Conservation (phyloP, 2,888 invertebrate genomes). For the Hirtodrosophila duncani region DNA sequence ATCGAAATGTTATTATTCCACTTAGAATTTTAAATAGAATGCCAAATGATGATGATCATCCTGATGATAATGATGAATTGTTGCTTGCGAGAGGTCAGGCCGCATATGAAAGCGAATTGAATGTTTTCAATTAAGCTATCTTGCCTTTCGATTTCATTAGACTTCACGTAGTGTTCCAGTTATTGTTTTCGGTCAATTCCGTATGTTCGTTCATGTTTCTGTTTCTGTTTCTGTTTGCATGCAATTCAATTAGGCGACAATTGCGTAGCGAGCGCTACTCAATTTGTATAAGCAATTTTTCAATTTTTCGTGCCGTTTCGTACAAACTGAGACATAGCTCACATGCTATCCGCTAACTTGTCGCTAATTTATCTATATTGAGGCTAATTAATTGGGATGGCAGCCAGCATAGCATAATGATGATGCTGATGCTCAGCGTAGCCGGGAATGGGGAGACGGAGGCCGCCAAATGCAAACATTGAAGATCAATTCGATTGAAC, state of each 20-base stretch:
- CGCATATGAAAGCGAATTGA: conserved; percentile 30
- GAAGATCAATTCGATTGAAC: too few relatives aligned
- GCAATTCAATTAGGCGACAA: conserved; percentile 64
- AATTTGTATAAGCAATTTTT: conserved; percentile 46
- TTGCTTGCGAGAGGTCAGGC: conserved; percentile 38
- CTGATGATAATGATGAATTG: conserved; percentile 20
- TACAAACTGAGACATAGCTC: conserved; percentile 8
- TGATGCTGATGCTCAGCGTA: neutral
- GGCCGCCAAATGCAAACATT: conserved; percentile 21
- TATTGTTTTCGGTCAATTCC: neutral
- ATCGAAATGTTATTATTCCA: neutral
- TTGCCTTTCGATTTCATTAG: conserved; percentile 57
- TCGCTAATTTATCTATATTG: conserved; percentile 63
- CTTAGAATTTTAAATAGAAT: too few relatives aligned
- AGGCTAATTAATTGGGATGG: conserved; percentile 56
- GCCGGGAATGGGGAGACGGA: conserved; percentile 21
- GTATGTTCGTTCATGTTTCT: conserved; percentile 8
- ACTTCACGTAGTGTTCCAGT: conserved; percentile 22
- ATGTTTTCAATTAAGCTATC: conserved; percentile 48
- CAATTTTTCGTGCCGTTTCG: conserved; percentile 19
- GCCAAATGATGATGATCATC: conserved; percentile 7
- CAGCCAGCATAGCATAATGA: conserved; percentile 20
- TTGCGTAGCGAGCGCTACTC: conserved; percentile 51
- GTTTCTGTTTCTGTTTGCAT: conserved; percentile 42
- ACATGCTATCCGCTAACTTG: conserved; percentile 42